These are phyloP conservation scores for Cygnus buccinator DNA, from an alignment of 2,113 vertebrate genomes.

Conservation along the genomic window DNA sequence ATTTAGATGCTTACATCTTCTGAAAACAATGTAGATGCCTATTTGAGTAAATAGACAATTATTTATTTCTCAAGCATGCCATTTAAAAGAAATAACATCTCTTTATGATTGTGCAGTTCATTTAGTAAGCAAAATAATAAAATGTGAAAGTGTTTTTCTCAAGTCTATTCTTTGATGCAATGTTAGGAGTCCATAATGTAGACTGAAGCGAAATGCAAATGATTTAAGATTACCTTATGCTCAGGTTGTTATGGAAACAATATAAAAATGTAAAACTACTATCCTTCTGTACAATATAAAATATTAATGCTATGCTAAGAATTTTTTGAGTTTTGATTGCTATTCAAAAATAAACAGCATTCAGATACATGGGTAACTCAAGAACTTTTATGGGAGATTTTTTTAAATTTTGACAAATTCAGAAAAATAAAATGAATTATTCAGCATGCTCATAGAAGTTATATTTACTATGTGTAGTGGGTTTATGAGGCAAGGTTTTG, in stretches of 20 bases:
- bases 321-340: background rate
- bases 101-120: background rate
- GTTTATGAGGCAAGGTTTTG: no score
- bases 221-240: background rate
- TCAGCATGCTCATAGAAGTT: background rate
- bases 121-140: background rate
- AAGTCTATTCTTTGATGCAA: background rate
- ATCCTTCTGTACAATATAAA: background rate
- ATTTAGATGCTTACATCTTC: background rate
- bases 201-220: background rate
- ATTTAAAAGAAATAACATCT: background rate
- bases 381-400: background rate
- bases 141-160: background rate
- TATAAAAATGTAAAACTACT: background rate
- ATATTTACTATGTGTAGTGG: background rate
- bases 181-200: background rate
- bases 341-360: background rate
- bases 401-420: background rate
- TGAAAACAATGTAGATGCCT: background rate
- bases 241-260: slow-evolving; percentile 23
- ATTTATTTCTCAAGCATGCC: background rate
- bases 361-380: background rate
- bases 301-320: background rate
- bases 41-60: background rate
- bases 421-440: background rate